Percentiles rank a stretch among this genome's conserved stretches.
phyloP scores from a whole-genome alignment of 2,797 vertebrate species.

The Manis crassicaudata region DNA sequence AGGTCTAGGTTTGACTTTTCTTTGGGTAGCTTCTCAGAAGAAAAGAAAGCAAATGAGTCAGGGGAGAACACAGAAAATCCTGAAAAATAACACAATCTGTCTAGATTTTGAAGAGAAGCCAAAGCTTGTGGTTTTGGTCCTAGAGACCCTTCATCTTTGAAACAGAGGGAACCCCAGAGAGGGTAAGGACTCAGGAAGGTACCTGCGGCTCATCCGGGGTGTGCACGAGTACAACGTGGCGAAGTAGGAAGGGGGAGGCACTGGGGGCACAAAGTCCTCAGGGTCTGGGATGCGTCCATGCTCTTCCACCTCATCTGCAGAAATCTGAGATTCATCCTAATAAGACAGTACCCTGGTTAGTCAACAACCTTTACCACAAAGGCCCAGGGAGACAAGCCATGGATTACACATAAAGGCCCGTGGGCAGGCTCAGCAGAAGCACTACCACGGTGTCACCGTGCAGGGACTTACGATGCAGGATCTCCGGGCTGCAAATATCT shows the following conservation, averaged over 20 bases:
- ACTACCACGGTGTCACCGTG: accelerated
- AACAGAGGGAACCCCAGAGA: neutral
- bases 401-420: neutral
- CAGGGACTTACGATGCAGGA: constrained; percentile 87
- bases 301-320: constrained; percentile 88
- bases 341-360: constrained; percentile 67
- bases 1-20: constrained; percentile 58
- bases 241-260: constrained; percentile 92
- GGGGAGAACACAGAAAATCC: neutral
- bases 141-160: neutral
- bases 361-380: neutral
- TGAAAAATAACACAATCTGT: neutral
- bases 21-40: constrained; percentile 33
- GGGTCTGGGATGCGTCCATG: constrained; percentile 83
- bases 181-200: neutral
- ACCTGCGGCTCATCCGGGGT: constrained; percentile 87
- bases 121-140: too few relatives aligned
- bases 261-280: constrained; percentile 90
- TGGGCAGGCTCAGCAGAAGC: neutral
- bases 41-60: neutral
- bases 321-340: constrained; percentile 87
- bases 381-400: neutral
- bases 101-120: neutral
- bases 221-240: constrained; percentile 88
- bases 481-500: constrained; percentile 88